Base-by-base conservation (phyloP, 2,113 vertebrate species). In the Phainopepla nitens region DNA sequence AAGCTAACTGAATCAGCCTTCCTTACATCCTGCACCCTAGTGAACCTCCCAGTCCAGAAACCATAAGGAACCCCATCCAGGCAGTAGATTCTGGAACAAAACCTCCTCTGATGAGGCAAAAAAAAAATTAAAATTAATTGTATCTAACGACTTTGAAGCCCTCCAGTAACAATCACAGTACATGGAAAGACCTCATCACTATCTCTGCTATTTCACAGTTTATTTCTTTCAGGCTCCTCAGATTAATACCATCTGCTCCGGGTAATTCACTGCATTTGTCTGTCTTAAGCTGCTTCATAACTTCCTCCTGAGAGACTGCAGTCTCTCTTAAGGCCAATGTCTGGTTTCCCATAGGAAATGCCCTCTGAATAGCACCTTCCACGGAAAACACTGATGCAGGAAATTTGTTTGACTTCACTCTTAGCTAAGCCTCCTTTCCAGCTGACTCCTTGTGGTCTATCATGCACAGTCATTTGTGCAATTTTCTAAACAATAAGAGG, bases 201-300 rank as follows among this genome's bases (percentile, higher is more conserved):
- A 42, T 80, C 35, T 77, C 65, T 3, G 24, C 62, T 77, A 58
- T 85, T 96, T 95, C 89, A 87, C 94, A 90, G 84, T 86, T 93
- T 76, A 78, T 88, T 91, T 96, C 84, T 73, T 95, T 96, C 82
- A 90, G 54, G 62, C 54, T 82, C 36, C 65, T 96, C 94, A 94
- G 79, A 96, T 93, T 95, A 97, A 89, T 92, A 92, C 91, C 95
- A 96, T 93, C 94, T 97, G 97, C 91, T 95, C 45, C 66, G 95
- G 58, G 77, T 42, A 89, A 96, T 72, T 91, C 80, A 83, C 79
- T 65, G 90, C 70, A 72, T 95, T 60, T 92, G 93, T 95, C 90
- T 94, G 94, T 89, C 68, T 94, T 90, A 93, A 87, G 79, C 95
- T 94, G 71, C 64, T 92, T 80, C 73, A 44, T 57, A 54, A 87